Evolutionary conservation across 1,140 invertebrate species (phyloP), one percentile per base, ranked within the genome.

Genomic region (Saccostrea echinata): DNA sequence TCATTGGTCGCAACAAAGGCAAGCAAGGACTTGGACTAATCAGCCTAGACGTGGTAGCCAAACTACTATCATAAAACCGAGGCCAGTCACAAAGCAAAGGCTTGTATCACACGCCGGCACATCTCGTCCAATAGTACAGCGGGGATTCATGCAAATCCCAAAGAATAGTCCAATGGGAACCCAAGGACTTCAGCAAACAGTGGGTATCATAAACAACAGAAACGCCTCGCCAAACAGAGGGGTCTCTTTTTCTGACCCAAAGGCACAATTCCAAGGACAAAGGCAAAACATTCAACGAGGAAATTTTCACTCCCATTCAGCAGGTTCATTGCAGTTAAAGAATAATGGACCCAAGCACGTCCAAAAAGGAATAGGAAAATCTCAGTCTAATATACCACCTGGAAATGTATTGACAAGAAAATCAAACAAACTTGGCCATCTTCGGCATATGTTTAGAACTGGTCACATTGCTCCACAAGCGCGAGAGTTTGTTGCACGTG

Each of bases 381-480:
- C 13, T 24, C 27, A 76, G 13, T 16, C 57, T n/a, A 64, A 64
- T 64, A 24, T 21, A 64, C 57, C 57, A 6, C 21, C 27, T 33
- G 30, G 9, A 12, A 76, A 76, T 76, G 24, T 8, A 30, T 11
- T 76, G 11, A 2, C 24, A 76, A 18, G 13, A 13, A 16, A 76
- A 76, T 16, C 27, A 13, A 76, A 30, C 30, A 76, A 76, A 76
- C 16, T 76, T 24, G 30, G 30, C 68, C 68, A 76, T 13, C 24
- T 76, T 33, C 68, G 30, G 27, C 68, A 33, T 8, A 76, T 76
- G 68, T 76, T 76, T 16, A 76, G 68, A 76, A 76, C 68, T 76
- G 68, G 68, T 1, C 68, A 33, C 0, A 16, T 27, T 3, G 68
- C 30, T 76, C 68, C 68, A 30, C 8, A 76, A 30, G 33, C 68